Evolutionary conservation across 2,888 invertebrate species (phyloP), one percentile per base, ranked within the genome.

Genomic region (Oscheius sp.): DNA sequence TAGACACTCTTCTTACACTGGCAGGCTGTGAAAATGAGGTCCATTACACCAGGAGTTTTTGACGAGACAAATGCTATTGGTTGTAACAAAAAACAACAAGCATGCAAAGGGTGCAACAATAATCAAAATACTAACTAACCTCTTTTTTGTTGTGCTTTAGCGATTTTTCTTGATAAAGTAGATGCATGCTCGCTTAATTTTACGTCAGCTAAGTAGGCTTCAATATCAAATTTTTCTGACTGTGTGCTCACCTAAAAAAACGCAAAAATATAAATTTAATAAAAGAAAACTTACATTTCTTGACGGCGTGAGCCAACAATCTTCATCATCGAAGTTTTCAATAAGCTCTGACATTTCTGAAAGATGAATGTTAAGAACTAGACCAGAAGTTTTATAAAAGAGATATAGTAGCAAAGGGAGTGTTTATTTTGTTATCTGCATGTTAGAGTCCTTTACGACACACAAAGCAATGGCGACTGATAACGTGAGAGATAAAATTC

Each of bases 151-250:
- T 64, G 64, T 17, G 23, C 23, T 20, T 23, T 48, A 23, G 64
- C 64, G 15, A 68, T 68, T 27, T 61, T 68, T 34, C 25, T 58
- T 23, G 68, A 68, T 15, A 68, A 50, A 17, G 46, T 15, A 12
- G 39, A 46, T 1, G 68, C 68, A 31, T 48, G 33, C 31, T 45
- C 61, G 20, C 61, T 27, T 29, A 68, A 23, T 27, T 48, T 46
- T n/a, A 68, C 61, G 23, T 68, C 61, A 3, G 37, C 12, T 37
- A 65, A 52, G 27, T 17, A 65, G 1, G 10, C 37, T 8, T 52
- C 53, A 37, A 65, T 34, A 37, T 65, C 52, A 31, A 50, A 65
- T 33, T 65, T 65, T 12, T 50, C 50, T 15, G 65, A 31, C 39
- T 65, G 65, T 10, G 53, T 53, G 6, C 23, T 23, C 15, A 29